Base-by-base conservation (phyloP, 2,797 vertebrate genomes). In the Melanotaenia maccullochi region DNA sequence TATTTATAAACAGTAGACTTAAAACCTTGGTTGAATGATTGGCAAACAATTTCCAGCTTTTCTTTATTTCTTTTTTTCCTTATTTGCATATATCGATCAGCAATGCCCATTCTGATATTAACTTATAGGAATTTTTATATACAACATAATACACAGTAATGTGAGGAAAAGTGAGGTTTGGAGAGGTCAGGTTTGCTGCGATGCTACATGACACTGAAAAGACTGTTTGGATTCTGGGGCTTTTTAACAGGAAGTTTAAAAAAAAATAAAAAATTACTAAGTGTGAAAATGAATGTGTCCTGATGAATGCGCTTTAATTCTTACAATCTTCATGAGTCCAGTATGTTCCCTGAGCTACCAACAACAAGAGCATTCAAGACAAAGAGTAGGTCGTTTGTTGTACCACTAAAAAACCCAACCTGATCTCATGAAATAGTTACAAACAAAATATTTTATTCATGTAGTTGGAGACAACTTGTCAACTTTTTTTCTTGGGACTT, bases 291-390 rank as follows among this genome's bases (percentile, higher is more conserved):
- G 55, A 47, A 9, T 74, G 65, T 13, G 60, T 78, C 25, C 82
- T 81, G 54, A 85, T 64, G 76, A 49, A 58, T 77, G 61, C 11
- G 28, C 47, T 71, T 72, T 60, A 35, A 71, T 61, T 85, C 5
- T 36, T 90, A 91, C 89, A 89, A 89, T 90, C 85, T 68, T 79
- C 63, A 74, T 65, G 30, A 88, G 85, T 90, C 85, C 82, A 87
- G 76, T 84, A 65, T 89, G 82, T 89, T 94, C 93, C 93, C 93
- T 94, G 93, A 94, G 93, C 90, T 92, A 83, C 73, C 60, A 69
- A 71, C 76, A 64, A 60, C 24, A 49, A 79, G 58, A 62, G 67
- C 13, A 24, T 77, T 72, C 54, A 68, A 60, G 65, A 71, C 54
- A 73, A 62, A 64, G 16, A 24, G 69, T 65, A 61, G 73, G 57